Conservation (phyloP, 2,888 invertebrate species). For the Amphipoea oculea region DNA sequence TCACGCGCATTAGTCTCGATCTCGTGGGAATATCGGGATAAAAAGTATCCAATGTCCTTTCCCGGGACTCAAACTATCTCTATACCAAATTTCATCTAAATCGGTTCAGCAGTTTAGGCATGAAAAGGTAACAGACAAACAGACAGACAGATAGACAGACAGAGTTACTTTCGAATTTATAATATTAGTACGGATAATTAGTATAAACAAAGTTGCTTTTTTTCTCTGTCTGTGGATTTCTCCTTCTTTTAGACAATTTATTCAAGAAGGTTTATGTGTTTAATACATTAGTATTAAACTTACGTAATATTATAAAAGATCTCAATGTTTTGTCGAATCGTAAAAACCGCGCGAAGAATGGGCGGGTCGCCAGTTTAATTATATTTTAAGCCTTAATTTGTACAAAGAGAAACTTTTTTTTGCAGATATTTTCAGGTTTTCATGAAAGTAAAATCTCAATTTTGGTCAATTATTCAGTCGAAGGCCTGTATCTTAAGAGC, state of each 20-base stretch:
- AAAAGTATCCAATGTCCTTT: too few relatives aligned
- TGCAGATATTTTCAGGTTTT: background rate
- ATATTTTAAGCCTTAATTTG: too few relatives aligned
- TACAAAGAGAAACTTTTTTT: too few relatives aligned
- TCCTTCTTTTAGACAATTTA: background rate
- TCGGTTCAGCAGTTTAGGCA: too few relatives aligned
- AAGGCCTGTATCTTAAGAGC: background rate
- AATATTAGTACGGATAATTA: background rate
- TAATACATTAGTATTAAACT: background rate
- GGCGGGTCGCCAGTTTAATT: background rate
- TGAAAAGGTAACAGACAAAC: too few relatives aligned
- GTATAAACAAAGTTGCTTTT: background rate
- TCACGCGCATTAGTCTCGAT: too few relatives aligned
- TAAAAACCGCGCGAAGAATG: background rate
- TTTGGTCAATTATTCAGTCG: background rate
- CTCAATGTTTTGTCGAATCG: background rate
- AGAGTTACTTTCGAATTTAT: too few relatives aligned
- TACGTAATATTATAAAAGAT: too few relatives aligned
- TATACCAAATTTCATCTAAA: too few relatives aligned
- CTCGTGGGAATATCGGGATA: too few relatives aligned
- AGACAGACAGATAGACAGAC: too few relatives aligned
- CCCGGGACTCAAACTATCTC: too few relatives aligned
- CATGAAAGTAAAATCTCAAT: background rate
- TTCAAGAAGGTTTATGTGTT: background rate
- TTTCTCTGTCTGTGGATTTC: background rate